phyloP scores from a whole-genome alignment of 2,888 invertebrate species.

The Alcis repandata region DNA sequence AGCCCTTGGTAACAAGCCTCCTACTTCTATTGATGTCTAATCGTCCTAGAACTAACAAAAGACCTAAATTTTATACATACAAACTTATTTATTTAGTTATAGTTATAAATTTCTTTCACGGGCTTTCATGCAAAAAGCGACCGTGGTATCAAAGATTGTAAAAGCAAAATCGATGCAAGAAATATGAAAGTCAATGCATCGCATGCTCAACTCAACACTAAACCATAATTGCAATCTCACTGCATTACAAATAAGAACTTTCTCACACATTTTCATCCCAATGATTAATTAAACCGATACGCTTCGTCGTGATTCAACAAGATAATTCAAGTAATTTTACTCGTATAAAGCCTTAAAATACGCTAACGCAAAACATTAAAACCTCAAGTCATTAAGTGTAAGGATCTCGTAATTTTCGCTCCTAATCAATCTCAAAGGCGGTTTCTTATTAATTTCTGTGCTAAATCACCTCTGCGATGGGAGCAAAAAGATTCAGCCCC shows the following conservation, averaged over 20 bases:
- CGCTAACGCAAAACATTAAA: slow-evolving; percentile 23
- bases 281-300: slow-evolving; percentile 31
- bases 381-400: slow-evolving; percentile 45
- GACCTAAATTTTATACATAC: too few species aligned
- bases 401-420: slow-evolving; percentile 64
- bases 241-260: slow-evolving; percentile 10
- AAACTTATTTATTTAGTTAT: too few species aligned
- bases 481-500: slow-evolving; percentile 77
- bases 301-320: slow-evolving; percentile 26
- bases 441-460: slow-evolving; percentile 78
- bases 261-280: slow-evolving; percentile 5
- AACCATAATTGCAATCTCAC: not conserved
- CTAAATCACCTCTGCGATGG: slow-evolving; percentile 77
- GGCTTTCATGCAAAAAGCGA: too few species aligned
- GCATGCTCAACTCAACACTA: not conserved
- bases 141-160: too few species aligned
- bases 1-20: too few species aligned
- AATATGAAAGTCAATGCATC: too few species aligned
- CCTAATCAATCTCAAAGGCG: slow-evolving; percentile 75
- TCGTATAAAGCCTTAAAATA: slow-evolving; percentile 25
- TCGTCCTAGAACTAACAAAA: too few species aligned
- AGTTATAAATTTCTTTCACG: too few species aligned
- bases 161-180: too few species aligned
- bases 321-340: slow-evolving; percentile 36
- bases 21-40: too few species aligned